phyloP scores from a whole-genome alignment of 2,888 invertebrate species.

The Octodonta nipae region DNA sequence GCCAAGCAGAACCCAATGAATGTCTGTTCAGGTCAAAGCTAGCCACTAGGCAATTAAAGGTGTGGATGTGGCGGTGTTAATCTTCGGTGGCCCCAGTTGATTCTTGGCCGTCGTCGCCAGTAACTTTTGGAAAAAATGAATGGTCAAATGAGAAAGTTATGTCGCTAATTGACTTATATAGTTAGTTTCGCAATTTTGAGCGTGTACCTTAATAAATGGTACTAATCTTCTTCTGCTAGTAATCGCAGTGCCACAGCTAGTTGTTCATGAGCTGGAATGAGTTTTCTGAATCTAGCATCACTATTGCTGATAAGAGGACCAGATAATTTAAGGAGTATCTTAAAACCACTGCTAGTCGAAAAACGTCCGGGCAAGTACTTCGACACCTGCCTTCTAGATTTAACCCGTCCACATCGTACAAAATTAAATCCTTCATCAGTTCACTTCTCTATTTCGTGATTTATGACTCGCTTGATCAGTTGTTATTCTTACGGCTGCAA shows the following conservation, averaged over 20 bases:
- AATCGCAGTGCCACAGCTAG: slow-evolving; percentile 8
- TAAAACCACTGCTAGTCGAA: slow-evolving; percentile 3
- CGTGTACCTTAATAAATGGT: slow-evolving; percentile 6
- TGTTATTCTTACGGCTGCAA: neutral
- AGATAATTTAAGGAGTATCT: slow-evolving; percentile 2
- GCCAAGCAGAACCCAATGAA: too few species aligned
- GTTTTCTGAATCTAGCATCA: neutral
- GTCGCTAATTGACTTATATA: too few species aligned
- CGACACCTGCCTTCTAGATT: slow-evolving; percentile 1
- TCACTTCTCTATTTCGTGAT: neutral
- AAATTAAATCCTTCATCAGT: slow-evolving; percentile 2
- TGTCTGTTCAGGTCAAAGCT: too few species aligned
- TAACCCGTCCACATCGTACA: slow-evolving; percentile 1
- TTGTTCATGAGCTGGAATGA: slow-evolving; percentile 3
- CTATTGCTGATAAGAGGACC: neutral
- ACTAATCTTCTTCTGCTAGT: slow-evolving; percentile 6
- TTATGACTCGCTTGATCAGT: neutral
- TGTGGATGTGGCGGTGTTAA: too few species aligned
- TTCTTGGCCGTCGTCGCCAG: too few species aligned
- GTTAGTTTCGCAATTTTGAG: slow-evolving; percentile 8
- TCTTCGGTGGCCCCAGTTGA: too few species aligned
- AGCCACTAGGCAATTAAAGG: too few species aligned
- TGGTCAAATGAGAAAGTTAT: too few species aligned
- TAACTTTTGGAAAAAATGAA: too few species aligned
- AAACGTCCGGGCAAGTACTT: neutral